Evolutionary conservation across 2,113 vertebrate species (phyloP), one percentile per base, ranked within the genome.

Genomic region (Desmodus rotundus): DNA sequence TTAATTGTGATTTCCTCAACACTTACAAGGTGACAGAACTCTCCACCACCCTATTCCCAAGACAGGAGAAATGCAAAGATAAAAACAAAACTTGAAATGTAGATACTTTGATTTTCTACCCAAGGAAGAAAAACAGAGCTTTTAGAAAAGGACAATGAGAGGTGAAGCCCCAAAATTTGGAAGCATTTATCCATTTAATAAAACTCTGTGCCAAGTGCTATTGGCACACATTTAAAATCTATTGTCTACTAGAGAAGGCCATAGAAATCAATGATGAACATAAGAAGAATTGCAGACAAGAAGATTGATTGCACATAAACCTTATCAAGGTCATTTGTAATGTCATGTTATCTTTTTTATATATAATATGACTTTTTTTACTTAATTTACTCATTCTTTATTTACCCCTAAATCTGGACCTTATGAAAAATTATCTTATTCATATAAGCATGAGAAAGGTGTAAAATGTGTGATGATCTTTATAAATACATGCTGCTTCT

Each of bases 221-320:
- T 74, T 93, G 95, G 93, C 93, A 92, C 80, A 81, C 54, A 72
- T 84, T 89, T 96, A 61, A 89, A 96, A 87, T 91, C 50, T 65
- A 92, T 95, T 89, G 58, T 97, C 83, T 89, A n/a, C 41, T 86
- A 67, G 47, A 82, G 87, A 89, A 41, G 31, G 4, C 52, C 67
- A 73, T 41, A 92, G 83, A 97, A 95, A 87, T 93, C 87, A 89
- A 56, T 94, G 74, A 68, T 85, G 58, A 93, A 72, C 24, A 5
- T 63, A 56, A 31, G 50, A 73, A 95, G 63, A 95, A 87, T 87
- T 93, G 67, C 38, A 85, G 50, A 50, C 33, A 96, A 73, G 26
- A 96, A 96, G 78, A 93, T 28, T 91, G 38, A 95, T 97, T 81
- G 33, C 17, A 67, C 22, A 0, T 77, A 38, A 89, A 67, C 10